Evolutionary conservation across 2,113 vertebrate genomes (phyloP), one percentile per base, ranked within the genome.

Genomic region (Acinonyx jubatus): DNA sequence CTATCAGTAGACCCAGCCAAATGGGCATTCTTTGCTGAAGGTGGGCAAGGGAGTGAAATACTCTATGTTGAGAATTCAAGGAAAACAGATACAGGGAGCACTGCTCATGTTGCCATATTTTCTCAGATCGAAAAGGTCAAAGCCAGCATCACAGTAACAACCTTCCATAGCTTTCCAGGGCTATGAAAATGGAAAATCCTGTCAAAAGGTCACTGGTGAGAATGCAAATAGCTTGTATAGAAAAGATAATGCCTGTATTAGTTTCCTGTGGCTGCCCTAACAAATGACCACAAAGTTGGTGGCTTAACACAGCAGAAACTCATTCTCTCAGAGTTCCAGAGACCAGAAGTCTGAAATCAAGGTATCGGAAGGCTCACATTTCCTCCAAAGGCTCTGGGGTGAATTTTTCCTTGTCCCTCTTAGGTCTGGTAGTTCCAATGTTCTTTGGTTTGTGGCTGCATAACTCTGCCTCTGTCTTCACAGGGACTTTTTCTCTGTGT

Each of bases 111-210:
- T 45, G 27, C 36, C 5, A 3, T 66, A 91, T 88, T 95, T 95
- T 23, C 82, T 94, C 31, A 73, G n/a, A 87, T 38, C 41, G 33
- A 52, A 89, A 95, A 88, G 45, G 69, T 93, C 68, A 66, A 78
- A 71, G 2, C 69, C 55, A 14, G 15, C 66, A 65, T 23, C 55
- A 66, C 5, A 18, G 21, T 52, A 71, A 36, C 68, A 81, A 61
- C 11, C 41, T 33, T 91, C n/a, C 33, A 48, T 5, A 65, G 45
- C 16, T 92, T 85, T 95, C 38, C 36, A 83, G 41, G 71, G 69
- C 73, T 38, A 61, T 21, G 50, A 88, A 91, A 73, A 73, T 66
- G 55, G 76, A 83, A 91, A 95, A 65, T 80, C 27, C 41, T 57
- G 52, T 63, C 29, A 5, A 84, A 95, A 94, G 78, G 68, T 92